Conservation (phyloP, 2,113 vertebrate genomes). For the Megaceryle torquata region DNA sequence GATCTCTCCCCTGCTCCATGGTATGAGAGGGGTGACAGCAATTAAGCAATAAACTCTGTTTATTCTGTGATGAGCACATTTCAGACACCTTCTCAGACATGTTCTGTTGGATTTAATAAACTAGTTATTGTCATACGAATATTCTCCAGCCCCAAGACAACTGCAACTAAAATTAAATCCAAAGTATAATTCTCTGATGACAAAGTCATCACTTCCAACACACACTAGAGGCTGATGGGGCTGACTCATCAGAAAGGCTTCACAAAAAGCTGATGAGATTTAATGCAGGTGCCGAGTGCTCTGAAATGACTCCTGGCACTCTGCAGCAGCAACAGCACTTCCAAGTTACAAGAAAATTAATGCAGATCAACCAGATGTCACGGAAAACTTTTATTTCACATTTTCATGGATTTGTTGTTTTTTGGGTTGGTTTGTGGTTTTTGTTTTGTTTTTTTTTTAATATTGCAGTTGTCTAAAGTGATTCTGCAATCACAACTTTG, state of each 20-base stretch:
- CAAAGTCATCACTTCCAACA: slow-evolving; percentile 1
- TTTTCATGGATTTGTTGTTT: background rate
- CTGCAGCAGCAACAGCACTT: background rate
- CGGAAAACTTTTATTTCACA: background rate
- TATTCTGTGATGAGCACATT: background rate
- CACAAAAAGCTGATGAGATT: background rate
- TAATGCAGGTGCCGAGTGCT: background rate
- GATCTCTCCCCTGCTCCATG: background rate
- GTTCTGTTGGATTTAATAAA: background rate
- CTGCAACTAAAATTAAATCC: slow-evolving; percentile 1
- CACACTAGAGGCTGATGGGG: background rate
- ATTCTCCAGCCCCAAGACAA: background rate
- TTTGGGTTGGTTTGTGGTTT: too few species aligned
- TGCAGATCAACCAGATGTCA: background rate
- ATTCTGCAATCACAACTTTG: background rate
- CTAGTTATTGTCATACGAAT: background rate
- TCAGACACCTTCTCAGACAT: background rate
- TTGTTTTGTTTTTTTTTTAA: background rate
- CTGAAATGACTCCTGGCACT: background rate
- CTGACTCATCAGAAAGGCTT: slow-evolving; percentile 22
- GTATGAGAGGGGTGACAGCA: background rate
- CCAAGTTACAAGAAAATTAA: background rate
- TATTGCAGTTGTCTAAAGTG: background rate
- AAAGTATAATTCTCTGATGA: background rate
- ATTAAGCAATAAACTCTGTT: background rate